phyloP scores from a whole-genome alignment of 2,888 invertebrate species.

The Perdita meconis region DNA sequence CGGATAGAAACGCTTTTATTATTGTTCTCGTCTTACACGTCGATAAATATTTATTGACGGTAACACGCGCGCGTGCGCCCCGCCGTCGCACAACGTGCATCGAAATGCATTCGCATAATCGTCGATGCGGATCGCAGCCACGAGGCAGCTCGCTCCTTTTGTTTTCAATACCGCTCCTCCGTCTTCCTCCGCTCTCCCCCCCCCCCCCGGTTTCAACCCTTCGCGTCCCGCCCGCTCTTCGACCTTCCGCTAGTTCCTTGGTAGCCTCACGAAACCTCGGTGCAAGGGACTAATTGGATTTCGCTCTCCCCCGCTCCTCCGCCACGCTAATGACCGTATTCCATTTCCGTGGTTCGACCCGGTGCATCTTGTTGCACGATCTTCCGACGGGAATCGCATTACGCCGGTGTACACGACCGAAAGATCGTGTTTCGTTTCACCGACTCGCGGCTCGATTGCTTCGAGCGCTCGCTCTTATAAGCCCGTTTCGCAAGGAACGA shows the following conservation, averaged over 20 bases:
- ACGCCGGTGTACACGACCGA: slow-evolving; percentile 47
- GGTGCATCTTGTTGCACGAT: slow-evolving; percentile 68
- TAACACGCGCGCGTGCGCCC: slow-evolving; percentile 60
- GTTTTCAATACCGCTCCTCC: too few relatives aligned
- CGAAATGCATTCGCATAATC: slow-evolving; percentile 66
- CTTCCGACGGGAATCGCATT: slow-evolving; percentile 69
- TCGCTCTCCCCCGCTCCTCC: slow-evolving; percentile 63
- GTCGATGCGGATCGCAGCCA: slow-evolving; percentile 48
- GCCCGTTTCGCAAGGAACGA: slow-evolving; percentile 3
- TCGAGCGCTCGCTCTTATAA: slow-evolving; percentile 30
- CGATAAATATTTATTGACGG: slow-evolving; percentile 70
- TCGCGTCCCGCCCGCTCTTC: background rate
- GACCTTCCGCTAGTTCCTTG: slow-evolving; percentile 32
- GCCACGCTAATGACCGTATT: slow-evolving; percentile 72
- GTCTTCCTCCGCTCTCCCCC: slow-evolving; percentile 3
- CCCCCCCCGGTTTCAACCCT: background rate
- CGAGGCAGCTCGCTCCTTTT: too few relatives aligned
- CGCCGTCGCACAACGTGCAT: slow-evolving; percentile 40
- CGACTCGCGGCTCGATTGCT: slow-evolving; percentile 51
- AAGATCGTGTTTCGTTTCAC: slow-evolving; percentile 62
- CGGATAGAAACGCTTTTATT: slow-evolving; percentile 58
- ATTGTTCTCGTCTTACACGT: slow-evolving; percentile 65
- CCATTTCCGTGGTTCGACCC: slow-evolving; percentile 70
- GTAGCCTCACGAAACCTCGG: slow-evolving; percentile 62
- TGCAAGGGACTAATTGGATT: slow-evolving; percentile 71